Evolutionary conservation across 2,888 invertebrate genomes (phyloP).

Genomic region (Drosophila mayaguana): DNA sequence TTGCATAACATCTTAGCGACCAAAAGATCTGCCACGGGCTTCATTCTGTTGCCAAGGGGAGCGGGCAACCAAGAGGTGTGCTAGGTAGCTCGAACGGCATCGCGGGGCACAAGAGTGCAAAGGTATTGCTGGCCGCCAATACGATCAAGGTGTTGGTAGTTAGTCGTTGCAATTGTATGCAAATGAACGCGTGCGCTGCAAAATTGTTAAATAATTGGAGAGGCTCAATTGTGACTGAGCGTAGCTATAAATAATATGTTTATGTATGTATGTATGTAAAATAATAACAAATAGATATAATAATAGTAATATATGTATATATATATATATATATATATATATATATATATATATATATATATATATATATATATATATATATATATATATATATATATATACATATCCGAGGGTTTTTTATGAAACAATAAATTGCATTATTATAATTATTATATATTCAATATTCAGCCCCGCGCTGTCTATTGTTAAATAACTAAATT

Average conservation of each 20-base stretch:
- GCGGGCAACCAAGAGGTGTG: background rate
- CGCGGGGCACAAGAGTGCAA: background rate
- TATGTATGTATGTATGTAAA: background rate
- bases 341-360: no score
- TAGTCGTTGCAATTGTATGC: slow-evolving; percentile 69
- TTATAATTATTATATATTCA: no score
- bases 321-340: no score
- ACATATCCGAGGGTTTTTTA: no score
- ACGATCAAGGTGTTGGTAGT: slow-evolving; percentile 51
- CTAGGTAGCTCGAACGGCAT: background rate
- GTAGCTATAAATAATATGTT: background rate
- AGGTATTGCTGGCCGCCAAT: slow-evolving; percentile 13
- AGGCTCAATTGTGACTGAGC: slow-evolving; percentile 7
- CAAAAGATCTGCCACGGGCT: slow-evolving; percentile 21
- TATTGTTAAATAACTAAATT: no score
- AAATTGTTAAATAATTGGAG: slow-evolving; percentile 73
- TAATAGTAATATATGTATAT: no score
- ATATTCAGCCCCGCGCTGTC: no score
- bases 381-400: no score
- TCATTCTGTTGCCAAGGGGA: background rate
- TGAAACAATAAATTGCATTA: no score
- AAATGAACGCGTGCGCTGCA: slow-evolving; percentile 75
- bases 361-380: no score
- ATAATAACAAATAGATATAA: no score
- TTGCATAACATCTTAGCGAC: slow-evolving; percentile 26